Base-by-base conservation (phyloP, 2,113 vertebrate genomes). In the Cebus imitator region DNA sequence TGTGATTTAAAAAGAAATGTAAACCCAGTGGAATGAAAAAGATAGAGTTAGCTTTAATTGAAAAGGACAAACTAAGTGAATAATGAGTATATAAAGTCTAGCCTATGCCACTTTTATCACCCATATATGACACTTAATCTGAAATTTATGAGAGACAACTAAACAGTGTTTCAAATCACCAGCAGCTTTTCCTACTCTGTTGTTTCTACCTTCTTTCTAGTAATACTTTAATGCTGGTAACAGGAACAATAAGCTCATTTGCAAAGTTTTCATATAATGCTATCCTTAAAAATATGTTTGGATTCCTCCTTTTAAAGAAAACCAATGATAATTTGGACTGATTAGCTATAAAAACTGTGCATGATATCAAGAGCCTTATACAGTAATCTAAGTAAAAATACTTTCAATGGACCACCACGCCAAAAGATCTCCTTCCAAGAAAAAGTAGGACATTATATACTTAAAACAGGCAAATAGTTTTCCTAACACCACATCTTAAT, bases 81-180 rank as follows among this genome's bases (percentile, higher is more conserved):
- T 98, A 98, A 98, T 98, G 98, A 98, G 98, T 97, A 92, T 98
- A 99, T 98, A 98, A 99, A 99, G 98, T 98, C 98, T 98, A 98
- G 97, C 97, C 98, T 98, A 80, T 98, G 98, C 98, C 98, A 98
- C 95, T 99, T 99, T 98, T 98, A 99, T 98, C 98, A 98, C 98
- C 98, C 94, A 9, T 97, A 4, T 96, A 98, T 98, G 98, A 98
- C 98, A 98, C 98, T 98, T 98, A 98, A 94, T 98, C 95, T 97
- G 97, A 98, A 98, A 98, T 99, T 98, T 99, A 99, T 98, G 98
- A 98, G 97, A 97, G 97, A 98, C 97, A 98, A 98, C 97, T 97
- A 97, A 98, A 98, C 97, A 97, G 97, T 97, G 97, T 98, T 99
- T 98, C 98, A 98, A 98, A 98, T 98, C 98, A 98, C 96, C 97